These are phyloP conservation scores for Catharus fuscescens DNA, from an alignment of 2,113 vertebrate genomes.

Conservation along the genomic window DNA sequence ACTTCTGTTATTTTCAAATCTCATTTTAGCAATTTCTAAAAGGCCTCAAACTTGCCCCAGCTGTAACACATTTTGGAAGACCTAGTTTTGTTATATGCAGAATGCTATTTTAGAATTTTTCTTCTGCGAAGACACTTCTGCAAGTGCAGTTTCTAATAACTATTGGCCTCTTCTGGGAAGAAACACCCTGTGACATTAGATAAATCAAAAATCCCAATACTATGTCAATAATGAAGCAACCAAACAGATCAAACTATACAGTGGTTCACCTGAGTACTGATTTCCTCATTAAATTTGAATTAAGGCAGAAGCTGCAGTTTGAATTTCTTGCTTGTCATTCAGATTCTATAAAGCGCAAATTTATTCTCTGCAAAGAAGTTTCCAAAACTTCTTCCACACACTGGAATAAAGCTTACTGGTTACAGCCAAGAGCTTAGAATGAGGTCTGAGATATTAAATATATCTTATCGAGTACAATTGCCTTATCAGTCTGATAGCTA, in stretches of 20 bases:
- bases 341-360: not conserved
- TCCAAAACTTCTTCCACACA: not conserved
- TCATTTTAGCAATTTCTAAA: not conserved
- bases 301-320: not conserved
- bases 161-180: not conserved
- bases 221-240: not conserved
- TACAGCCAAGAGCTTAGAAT: not conserved
- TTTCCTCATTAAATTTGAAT: not conserved
- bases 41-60: not conserved
- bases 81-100: not conserved
- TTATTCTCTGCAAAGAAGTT: not conserved
- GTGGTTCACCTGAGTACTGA: not conserved
- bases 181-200: not conserved
- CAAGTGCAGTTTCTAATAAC: not conserved
- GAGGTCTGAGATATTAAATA: not conserved
- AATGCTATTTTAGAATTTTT: not conserved
- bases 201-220: not conserved
- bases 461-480: not conserved
- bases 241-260: not conserved
- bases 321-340: not conserved
- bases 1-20: not conserved
- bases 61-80: not conserved
- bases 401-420: not conserved
- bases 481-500: not conserved
- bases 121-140: not conserved